A percentile compares a stretch with the other conserved stretches of the same genome.
These are phyloP conservation scores for Sinella curviseta DNA, from an alignment of 1,140 invertebrate species.

Conservation along the genomic window DNA sequence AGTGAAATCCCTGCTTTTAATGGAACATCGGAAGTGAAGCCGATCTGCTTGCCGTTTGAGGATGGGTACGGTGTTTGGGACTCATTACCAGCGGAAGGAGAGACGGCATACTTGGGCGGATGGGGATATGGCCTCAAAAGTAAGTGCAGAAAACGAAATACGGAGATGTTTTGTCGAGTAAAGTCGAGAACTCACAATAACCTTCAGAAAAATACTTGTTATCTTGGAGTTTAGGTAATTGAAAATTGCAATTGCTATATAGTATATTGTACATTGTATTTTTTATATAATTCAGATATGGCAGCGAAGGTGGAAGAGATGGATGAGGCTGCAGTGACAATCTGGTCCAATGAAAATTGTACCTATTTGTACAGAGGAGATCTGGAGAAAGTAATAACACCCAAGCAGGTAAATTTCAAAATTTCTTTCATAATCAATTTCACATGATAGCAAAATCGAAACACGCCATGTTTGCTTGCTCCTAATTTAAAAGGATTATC, in stretches of 20 bases:
- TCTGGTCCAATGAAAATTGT: constrained; percentile 32
- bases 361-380: constrained; percentile 27
- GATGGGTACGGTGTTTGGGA: constrained; percentile 42
- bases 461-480: neutral
- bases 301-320: constrained; percentile 12
- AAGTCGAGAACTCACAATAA: no score
- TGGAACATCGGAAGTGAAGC: constrained; percentile 18
- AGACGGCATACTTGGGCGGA: constrained; percentile 26
- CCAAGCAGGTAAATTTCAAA: constrained; percentile 23
- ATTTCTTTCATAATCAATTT: no score
- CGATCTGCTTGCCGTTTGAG: constrained; percentile 40
- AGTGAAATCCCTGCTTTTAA: constrained; percentile 43
- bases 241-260: neutral
- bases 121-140: constrained; percentile 22
- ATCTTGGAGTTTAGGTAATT: no score
- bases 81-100: neutral
- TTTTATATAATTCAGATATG: constrained; percentile 13
- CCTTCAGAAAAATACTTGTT: no score
- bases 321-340: constrained; percentile 25
- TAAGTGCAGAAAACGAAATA: constrained; percentile 3
- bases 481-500: no score
- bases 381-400: neutral
- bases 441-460: neutral
- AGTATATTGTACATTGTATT: no score
- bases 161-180: no score